Evolutionary conservation across 2,888 invertebrate genomes (phyloP).

Genomic region (Physocephala rufipes): DNA sequence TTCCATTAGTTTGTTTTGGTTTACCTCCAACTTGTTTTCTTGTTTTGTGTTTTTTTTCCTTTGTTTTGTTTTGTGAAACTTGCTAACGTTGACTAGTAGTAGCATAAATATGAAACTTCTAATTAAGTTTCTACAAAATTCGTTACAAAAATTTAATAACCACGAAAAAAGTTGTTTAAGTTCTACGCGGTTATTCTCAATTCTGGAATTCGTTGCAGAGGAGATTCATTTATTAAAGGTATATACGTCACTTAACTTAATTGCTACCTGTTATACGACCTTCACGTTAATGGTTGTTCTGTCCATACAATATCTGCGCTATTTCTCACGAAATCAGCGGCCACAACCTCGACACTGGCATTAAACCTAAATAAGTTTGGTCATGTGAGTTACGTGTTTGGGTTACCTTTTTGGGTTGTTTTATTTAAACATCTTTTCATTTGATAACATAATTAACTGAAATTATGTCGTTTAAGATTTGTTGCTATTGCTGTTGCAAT

Average conservation of each 20-base stretch:
- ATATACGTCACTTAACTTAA: not conserved
- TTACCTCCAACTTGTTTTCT: not conserved
- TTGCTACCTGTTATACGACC: not conserved
- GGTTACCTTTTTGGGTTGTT: no score
- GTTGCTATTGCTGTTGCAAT: no score
- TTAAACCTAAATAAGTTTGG: no score
- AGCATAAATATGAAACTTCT: slow-evolving; percentile 12
- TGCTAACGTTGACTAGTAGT: not conserved
- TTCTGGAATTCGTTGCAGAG: not conserved
- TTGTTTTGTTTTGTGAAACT: no score
- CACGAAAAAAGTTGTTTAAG: not conserved
- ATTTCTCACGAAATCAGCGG: no score
- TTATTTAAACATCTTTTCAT: no score
- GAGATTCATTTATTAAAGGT: slow-evolving; percentile 20
- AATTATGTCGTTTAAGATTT: no score
- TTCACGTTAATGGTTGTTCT: not conserved
- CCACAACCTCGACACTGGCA: no score
- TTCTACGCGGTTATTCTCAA: no score
- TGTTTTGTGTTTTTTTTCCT: not conserved
- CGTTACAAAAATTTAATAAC: slow-evolving; percentile 26
- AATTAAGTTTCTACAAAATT: slow-evolving; percentile 6
- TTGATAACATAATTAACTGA: no score
- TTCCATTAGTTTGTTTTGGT: not conserved
- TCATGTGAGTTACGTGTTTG: no score
- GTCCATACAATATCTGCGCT: no score